Evolutionary conservation across 2,113 vertebrate species (phyloP).

Genomic region (Platichthys flesus): DNA sequence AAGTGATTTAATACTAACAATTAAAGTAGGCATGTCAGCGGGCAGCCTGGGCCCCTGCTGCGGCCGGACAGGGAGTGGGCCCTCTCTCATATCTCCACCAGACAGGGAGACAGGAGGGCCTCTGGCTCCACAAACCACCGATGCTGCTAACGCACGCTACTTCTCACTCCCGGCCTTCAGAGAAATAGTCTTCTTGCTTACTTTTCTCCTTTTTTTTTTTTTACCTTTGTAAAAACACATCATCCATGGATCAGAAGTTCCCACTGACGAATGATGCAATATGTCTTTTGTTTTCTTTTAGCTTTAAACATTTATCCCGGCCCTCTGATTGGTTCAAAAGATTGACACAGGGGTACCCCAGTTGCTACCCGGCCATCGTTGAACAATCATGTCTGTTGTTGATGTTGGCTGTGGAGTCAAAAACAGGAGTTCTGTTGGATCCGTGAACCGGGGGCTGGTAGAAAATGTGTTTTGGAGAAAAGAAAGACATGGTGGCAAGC

Average conservation of each 20-base stretch:
- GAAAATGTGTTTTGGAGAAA: conserved; percentile 34
- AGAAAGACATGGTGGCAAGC: conserved; percentile 20
- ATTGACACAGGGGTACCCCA: conserved; percentile 1
- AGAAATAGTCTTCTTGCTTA: conserved; percentile 10
- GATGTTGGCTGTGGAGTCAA: conserved; percentile 30
- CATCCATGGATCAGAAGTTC: conserved; percentile 9
- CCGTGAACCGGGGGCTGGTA: background rate
- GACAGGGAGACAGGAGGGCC: conserved; percentile 66
- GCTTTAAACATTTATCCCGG: conserved; percentile 14
- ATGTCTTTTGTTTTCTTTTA: background rate
- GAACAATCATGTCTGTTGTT: conserved; percentile 20
- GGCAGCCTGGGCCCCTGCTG: conserved; percentile 62
- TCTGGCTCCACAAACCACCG: conserved; percentile 52
- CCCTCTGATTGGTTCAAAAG: background rate
- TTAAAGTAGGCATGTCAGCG: conserved; percentile 86
- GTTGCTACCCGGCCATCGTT: background rate
- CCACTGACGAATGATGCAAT: conserved; percentile 9
- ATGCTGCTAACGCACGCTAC: conserved; percentile 47
- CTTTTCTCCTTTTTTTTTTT: background rate
- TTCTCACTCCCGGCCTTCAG: conserved; percentile 28
- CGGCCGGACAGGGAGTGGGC: conserved; percentile 79
- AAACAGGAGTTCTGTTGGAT: conserved; percentile 34
- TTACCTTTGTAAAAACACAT: conserved; percentile 5
- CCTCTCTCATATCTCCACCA: conserved; percentile 85
- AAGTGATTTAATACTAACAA: conserved; percentile 89